Percentiles rank a stretch among this genome's conserved stretches.
phyloP scores from a whole-genome alignment of 2,888 invertebrate genomes.

The Esperia sulphurella region DNA sequence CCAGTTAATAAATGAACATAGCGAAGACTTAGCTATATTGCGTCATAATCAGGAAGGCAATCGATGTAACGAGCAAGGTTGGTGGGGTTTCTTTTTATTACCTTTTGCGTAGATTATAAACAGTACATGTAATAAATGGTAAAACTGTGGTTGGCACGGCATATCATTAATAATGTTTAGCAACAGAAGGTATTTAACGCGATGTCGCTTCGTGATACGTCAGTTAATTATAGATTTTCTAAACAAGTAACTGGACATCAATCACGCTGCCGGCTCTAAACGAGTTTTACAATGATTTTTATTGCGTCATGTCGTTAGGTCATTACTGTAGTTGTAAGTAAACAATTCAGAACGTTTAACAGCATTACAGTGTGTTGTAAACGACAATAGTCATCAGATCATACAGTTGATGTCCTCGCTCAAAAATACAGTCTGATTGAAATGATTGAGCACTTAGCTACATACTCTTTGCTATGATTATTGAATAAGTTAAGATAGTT shows the following conservation, averaged over 20 bases:
- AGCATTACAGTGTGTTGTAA: background rate
- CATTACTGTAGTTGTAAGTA: constrained; percentile 9
- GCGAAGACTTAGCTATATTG: too few species aligned
- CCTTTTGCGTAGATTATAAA: too few species aligned
- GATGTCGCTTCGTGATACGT: background rate
- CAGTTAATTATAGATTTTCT: background rate
- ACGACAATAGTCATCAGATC: constrained; percentile 1
- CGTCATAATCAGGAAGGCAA: too few species aligned
- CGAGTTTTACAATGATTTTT: constrained; percentile 9
- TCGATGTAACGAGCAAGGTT: too few species aligned
- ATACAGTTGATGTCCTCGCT: background rate
- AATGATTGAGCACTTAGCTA: background rate
- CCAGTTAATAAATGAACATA: too few species aligned
- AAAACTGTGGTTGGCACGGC: background rate
- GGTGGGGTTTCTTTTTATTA: too few species aligned
- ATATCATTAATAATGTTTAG: background rate
- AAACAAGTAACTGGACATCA: background rate
- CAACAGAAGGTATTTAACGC: background rate
- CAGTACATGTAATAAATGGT: background rate
- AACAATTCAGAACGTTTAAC: constrained; percentile 8
- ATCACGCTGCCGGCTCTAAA: constrained; percentile 3
- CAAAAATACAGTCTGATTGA: background rate
- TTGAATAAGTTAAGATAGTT: background rate
- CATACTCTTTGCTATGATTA: background rate
- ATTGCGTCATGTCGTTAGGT: constrained; percentile 19